phyloP scores from a whole-genome alignment of 2,113 vertebrate genomes.

The Malaclemys terrapin region DNA sequence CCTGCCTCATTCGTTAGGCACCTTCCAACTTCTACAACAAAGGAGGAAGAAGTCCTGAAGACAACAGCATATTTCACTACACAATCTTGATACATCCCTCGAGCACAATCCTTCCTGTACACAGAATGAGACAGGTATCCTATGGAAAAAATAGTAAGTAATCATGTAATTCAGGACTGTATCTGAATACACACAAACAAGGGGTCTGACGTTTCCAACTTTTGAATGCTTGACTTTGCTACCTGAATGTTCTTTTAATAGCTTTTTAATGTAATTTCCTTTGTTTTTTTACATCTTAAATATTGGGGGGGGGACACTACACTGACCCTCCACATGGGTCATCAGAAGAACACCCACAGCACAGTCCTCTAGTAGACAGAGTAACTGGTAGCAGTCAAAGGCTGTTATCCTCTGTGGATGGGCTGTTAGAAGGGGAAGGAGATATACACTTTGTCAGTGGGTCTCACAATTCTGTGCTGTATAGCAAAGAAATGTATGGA shows the following conservation, averaged over 20 bases:
- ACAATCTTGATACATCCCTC: neutral
- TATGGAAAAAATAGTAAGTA: neutral
- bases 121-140: neutral
- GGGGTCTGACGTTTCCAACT: neutral
- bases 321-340: neutral
- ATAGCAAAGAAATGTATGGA: neutral
- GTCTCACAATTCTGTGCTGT: neutral
- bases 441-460: neutral
- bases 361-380: neutral
- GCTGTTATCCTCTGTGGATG: neutral
- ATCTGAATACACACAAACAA: neutral
- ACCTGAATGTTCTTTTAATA: neutral
- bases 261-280: neutral
- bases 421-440: neutral
- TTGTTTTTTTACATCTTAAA: neutral
- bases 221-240: neutral
- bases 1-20: neutral
- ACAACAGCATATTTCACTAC: neutral
- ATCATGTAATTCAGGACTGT: neutral
- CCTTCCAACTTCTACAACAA: neutral
- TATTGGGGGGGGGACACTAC: neutral
- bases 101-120: neutral
- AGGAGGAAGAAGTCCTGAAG: neutral
- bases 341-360: neutral
- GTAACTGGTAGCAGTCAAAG: neutral